These are phyloP conservation scores for Ischnus inquisitorius DNA, from an alignment of 2,888 invertebrate genomes.

Conservation along the genomic window DNA sequence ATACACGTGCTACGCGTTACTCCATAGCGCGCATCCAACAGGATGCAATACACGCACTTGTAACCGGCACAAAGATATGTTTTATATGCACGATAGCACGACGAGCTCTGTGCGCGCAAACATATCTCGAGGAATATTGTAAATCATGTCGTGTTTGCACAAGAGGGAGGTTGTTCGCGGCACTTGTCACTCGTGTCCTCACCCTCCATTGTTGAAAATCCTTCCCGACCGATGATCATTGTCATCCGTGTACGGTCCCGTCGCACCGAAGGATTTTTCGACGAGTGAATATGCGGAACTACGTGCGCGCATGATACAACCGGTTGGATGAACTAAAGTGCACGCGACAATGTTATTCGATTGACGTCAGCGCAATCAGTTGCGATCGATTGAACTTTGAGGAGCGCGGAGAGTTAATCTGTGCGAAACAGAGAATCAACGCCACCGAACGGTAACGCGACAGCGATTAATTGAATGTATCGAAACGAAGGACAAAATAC, in stretches of 20 bases:
- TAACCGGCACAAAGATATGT: constrained; percentile 2
- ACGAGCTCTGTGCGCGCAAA: background rate
- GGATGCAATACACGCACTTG: constrained; percentile 44
- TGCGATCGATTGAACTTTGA: constrained; percentile 7
- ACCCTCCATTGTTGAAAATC: background rate
- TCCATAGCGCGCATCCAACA: constrained; percentile 29
- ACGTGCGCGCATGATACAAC: too few relatives aligned
- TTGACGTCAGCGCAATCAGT: background rate
- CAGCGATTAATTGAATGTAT: too few relatives aligned
- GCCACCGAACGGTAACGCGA: too few relatives aligned
- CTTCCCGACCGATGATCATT: constrained; percentile 5
- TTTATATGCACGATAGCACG: constrained; percentile 14
- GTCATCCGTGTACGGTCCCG: background rate
- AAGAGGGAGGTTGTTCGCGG: constrained; percentile 11
- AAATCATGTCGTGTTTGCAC: constrained; percentile 22
- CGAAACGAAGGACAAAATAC: too few relatives aligned
- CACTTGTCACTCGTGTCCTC: constrained; percentile 14
- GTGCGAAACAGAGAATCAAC: background rate
- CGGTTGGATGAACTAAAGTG: background rate
- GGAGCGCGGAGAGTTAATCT: constrained; percentile 2
- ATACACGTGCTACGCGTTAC: constrained; percentile 42
- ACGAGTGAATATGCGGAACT: too few relatives aligned
- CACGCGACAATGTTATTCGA: background rate
- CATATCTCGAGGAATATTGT: background rate
- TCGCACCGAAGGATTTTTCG: background rate